Evolutionary conservation across 2,113 vertebrate genomes (phyloP).

Genomic region (Sarotherodon lohbergeri): DNA sequence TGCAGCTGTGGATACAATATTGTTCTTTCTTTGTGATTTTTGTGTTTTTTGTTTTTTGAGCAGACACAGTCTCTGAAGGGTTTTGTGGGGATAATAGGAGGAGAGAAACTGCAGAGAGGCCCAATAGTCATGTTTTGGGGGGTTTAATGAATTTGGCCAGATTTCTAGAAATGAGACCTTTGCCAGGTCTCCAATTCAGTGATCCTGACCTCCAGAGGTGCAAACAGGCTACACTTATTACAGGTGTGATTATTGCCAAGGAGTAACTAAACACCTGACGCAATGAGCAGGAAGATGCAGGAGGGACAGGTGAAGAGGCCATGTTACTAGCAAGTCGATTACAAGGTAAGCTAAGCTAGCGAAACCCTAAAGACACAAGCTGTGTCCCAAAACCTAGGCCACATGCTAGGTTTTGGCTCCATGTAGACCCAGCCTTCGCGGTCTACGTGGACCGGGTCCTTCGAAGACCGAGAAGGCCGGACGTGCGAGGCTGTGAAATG

Average conservation of each 20-base stretch:
- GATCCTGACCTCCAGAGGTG: background rate
- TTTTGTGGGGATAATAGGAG: background rate
- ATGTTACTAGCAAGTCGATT: no score
- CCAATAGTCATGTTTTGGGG: background rate
- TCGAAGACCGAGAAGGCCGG: no score
- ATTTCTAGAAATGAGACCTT: background rate
- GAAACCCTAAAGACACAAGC: no score
- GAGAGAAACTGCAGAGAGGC: background rate
- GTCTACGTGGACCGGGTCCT: no score
- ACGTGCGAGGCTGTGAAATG: no score
- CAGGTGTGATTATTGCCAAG: background rate
- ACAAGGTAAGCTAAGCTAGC: no score
- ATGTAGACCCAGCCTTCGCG: no score
- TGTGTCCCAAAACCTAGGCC: no score
- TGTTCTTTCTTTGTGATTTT: background rate
- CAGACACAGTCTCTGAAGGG: background rate
- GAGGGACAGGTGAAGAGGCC: background rate
- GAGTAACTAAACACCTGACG: background rate
- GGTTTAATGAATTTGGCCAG: background rate
- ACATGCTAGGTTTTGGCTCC: no score
- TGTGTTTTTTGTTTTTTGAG: background rate
- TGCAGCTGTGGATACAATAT: background rate
- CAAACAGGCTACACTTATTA: background rate
- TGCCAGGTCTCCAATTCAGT: background rate
- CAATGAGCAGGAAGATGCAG: background rate